A percentile compares a stretch with the other conserved stretches of the same genome.
Conservation (phyloP, 2,888 invertebrate species). For the Drosophila borborema region DNA sequence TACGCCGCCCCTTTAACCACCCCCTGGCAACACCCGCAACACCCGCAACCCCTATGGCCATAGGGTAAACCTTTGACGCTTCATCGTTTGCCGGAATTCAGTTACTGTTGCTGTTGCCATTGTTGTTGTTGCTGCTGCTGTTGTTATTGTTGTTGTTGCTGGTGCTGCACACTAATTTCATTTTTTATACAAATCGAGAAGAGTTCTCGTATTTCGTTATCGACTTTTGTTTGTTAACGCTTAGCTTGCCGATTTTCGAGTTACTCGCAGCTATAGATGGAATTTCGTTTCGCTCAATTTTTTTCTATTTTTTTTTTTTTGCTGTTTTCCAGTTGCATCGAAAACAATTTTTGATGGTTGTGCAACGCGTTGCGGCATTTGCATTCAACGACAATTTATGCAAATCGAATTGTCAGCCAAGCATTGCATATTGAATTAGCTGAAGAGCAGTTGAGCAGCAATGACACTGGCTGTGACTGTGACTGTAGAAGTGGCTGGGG, state of each 20-base stretch:
- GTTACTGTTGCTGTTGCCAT: conserved; percentile 52
- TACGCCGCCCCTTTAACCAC: conserved; percentile 3
- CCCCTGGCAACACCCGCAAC: conserved; percentile 3
- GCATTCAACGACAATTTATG: conserved; percentile 83
- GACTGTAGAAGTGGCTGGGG: background rate
- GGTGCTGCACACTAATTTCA: conserved; percentile 68
- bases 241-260: conserved; percentile 71
- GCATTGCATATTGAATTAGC: conserved; percentile 58
- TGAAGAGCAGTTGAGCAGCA: background rate
- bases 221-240: conserved; percentile 78
- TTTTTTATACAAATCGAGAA: conserved; percentile 73
- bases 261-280: conserved; percentile 27
- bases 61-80: conserved; percentile 56
- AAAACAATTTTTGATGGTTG: conserved; percentile 66
- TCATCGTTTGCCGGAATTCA: conserved; percentile 66
- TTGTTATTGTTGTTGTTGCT: conserved; percentile 16
- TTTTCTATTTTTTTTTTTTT: conserved; percentile 6
- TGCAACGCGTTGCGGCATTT: conserved; percentile 68
- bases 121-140: conserved; percentile 3
- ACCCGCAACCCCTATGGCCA: conserved; percentile 8
- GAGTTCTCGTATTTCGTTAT: conserved; percentile 72
- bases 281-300: conserved; percentile 8
- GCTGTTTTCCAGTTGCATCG: conserved; percentile 37
- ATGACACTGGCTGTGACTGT: background rate
- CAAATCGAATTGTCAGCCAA: conserved; percentile 74